A percentile compares a stretch with the other conserved stretches of the same genome.
These are phyloP conservation scores for Neomicropteryx cornuta DNA, from an alignment of 1,140 invertebrate species.

Conservation along the genomic window DNA sequence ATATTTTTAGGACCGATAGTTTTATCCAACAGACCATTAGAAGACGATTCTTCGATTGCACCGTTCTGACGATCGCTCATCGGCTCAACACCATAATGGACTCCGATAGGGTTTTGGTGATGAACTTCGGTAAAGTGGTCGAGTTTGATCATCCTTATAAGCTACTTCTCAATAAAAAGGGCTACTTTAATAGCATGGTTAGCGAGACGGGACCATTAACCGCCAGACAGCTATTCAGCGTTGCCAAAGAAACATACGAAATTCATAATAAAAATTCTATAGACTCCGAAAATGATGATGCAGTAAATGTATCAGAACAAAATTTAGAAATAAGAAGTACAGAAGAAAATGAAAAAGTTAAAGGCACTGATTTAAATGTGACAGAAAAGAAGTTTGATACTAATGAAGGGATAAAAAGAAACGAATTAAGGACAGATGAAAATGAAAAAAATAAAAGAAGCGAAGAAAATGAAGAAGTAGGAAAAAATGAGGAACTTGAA, in stretches of 20 bases:
- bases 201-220: slow-evolving; percentile 29
- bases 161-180: slow-evolving; percentile 49
- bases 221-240: slow-evolving; percentile 31
- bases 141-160: slow-evolving; percentile 63
- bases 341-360: no score
- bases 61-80: slow-evolving; percentile 76
- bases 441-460: no score
- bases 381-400: no score
- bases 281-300: no score
- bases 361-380: no score
- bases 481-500: no score
- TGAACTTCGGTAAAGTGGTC: slow-evolving; percentile 48
- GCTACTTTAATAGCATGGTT: slow-evolving; percentile 44
- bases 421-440: no score
- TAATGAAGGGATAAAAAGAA: no score
- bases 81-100: slow-evolving; percentile 61
- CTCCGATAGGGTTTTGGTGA: slow-evolving; percentile 58
- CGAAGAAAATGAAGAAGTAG: no score
- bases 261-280: no score
- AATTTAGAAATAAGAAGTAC: no score
- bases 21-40: slow-evolving; percentile 54
- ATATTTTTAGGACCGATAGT: slow-evolving; percentile 42
- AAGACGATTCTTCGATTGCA: slow-evolving; percentile 52
- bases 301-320: no score
- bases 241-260: slow-evolving; percentile 32